These are phyloP conservation scores for Smittia sp. DNA, from an alignment of 2,888 invertebrate genomes.

Conservation along the genomic window DNA sequence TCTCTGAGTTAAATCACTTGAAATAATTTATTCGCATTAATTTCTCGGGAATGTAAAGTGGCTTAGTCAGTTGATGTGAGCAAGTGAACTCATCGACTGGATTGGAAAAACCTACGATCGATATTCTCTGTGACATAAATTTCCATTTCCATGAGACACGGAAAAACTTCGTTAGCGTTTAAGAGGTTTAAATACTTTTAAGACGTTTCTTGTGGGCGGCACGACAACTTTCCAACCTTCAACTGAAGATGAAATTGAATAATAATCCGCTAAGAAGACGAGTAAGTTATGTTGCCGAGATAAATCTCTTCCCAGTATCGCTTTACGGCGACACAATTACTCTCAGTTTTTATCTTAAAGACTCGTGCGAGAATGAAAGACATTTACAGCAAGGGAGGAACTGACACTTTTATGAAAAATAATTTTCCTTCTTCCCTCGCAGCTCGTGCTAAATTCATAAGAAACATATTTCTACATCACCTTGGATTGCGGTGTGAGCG, in stretches of 20 bases:
- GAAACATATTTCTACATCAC: background rate
- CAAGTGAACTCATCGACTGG: too few species aligned
- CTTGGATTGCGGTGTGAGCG: background rate
- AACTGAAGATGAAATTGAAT: background rate
- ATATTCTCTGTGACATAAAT: background rate
- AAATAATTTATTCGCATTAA: too few species aligned
- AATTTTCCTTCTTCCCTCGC: background rate
- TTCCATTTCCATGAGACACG: background rate
- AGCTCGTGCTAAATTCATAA: too few species aligned
- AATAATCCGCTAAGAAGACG: background rate
- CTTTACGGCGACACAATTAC: background rate
- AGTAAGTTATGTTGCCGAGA: background rate
- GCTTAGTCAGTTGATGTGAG: too few species aligned
- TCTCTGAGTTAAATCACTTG: too few species aligned
- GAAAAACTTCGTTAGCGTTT: background rate
- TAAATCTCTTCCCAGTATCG: constrained; percentile 3
- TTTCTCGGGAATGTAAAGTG: too few species aligned
- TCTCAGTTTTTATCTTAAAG: background rate
- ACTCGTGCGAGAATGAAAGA: background rate
- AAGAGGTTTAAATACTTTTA: background rate
- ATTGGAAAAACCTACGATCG: too few species aligned
- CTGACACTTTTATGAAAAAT: background rate
- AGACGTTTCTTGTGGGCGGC: background rate
- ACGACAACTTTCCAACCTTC: background rate
- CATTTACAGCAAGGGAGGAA: background rate